Percentiles rank a stretch among this genome's conserved stretches.
Conservation (phyloP, 2,113 vertebrate species). For the western clawed frog (Xenopus tropicalis) region DNA sequence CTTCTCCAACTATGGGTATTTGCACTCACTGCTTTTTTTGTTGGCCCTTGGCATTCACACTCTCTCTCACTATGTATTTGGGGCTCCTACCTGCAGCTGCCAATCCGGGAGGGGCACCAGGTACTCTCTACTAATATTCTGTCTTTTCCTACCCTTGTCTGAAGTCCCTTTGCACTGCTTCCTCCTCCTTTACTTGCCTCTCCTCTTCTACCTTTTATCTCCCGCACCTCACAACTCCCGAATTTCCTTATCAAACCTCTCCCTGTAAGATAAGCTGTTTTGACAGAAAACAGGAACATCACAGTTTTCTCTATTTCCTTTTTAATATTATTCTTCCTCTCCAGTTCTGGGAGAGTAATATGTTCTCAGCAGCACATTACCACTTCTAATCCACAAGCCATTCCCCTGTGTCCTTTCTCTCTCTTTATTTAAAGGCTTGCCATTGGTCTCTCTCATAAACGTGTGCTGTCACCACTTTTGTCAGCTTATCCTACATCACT, state of each 20-base stretch:
- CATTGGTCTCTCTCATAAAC: neutral
- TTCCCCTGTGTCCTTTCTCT: neutral
- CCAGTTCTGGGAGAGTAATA: neutral
- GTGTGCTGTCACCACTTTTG: too few relatives aligned
- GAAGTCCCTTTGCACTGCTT: neutral
- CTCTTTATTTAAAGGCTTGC: neutral
- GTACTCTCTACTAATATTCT: slow-evolving; percentile 39
- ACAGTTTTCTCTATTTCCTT: neutral
- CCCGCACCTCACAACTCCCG: neutral
- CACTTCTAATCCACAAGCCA: neutral
- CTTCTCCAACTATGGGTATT: neutral
- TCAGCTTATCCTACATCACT: neutral
- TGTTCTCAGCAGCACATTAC: neutral
- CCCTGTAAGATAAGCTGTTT: neutral
- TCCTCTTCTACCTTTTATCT: neutral
- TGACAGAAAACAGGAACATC: neutral
- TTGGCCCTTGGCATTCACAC: neutral
- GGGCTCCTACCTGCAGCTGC: slow-evolving; percentile 17
- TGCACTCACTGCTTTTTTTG: neutral
- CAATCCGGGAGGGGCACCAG: slow-evolving; percentile 34
- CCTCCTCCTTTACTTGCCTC: slow-evolving; percentile 3
- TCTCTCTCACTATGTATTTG: slow-evolving; percentile 17
- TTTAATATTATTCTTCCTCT: neutral
- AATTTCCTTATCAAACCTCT: slow-evolving; percentile 23
- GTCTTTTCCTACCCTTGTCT: slow-evolving; percentile 19